These are phyloP conservation scores for Eriosoma lanigerum DNA, from an alignment of 1,140 invertebrate genomes.

Conservation along the genomic window DNA sequence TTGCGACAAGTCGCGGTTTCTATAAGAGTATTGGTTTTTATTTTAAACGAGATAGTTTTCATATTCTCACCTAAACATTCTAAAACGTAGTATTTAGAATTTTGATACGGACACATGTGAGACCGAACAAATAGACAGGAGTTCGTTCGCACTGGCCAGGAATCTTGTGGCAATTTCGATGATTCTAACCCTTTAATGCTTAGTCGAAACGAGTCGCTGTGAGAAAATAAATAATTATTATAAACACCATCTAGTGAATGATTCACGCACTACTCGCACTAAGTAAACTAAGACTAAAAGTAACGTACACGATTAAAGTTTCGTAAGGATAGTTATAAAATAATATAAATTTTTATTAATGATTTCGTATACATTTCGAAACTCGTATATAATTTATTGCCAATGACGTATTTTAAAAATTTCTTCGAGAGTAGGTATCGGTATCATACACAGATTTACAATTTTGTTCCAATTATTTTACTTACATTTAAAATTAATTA, in stretches of 20 bases:
- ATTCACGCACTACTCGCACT: background rate
- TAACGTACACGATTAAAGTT: background rate
- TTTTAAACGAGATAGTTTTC: too few species aligned
- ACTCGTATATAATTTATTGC: too few species aligned
- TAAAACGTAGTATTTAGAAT: conserved; percentile 62
- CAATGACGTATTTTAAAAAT: too few species aligned
- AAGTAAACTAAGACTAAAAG: background rate
- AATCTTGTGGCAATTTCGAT: conserved; percentile 41
- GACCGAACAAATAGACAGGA: conserved; percentile 56
- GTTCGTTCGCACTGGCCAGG: conserved; percentile 54
- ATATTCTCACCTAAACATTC: conserved; percentile 67
- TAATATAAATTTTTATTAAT: too few species aligned
- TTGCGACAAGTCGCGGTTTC: too few species aligned
- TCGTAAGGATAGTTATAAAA: too few species aligned
- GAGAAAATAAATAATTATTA: background rate
- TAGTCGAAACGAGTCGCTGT: conserved; percentile 24
- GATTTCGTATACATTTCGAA: too few species aligned
- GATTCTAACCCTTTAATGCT: conserved; percentile 31
- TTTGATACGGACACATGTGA: conserved; percentile 55
- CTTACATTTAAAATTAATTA: too few species aligned
- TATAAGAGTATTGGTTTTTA: too few species aligned
- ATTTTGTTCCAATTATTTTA: too few species aligned
- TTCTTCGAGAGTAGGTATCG: too few species aligned
- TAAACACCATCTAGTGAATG: background rate
- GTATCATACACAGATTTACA: too few species aligned